Evolutionary conservation across 1,140 invertebrate species (phyloP).

Genomic region (Papilio glaucus): DNA sequence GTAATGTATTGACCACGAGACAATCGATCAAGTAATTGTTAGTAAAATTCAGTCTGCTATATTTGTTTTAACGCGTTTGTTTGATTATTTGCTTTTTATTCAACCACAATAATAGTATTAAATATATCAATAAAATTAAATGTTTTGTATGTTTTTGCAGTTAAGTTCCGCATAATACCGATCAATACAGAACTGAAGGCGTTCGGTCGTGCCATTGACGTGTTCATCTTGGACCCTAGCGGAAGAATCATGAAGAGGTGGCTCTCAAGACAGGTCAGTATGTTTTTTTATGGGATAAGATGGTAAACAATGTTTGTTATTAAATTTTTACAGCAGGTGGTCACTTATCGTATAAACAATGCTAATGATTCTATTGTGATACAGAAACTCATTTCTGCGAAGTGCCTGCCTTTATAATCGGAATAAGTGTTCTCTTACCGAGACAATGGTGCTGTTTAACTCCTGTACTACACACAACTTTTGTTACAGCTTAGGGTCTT

Average conservation of each 20-base stretch:
- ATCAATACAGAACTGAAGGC: slow-evolving; percentile 95
- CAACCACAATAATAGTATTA: too few species aligned
- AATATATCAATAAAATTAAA: too few species aligned
- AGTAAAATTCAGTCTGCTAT: too few species aligned
- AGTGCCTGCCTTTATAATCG: slow-evolving; percentile 11
- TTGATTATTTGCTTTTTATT: too few species aligned
- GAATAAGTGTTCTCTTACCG: slow-evolving; percentile 28
- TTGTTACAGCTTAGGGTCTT: background rate
- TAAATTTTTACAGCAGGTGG: background rate
- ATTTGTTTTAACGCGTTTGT: too few species aligned
- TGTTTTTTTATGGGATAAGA: too few species aligned
- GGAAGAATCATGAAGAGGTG: slow-evolving; percentile 94
- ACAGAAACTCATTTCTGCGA: background rate
- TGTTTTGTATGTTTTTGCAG: too few species aligned
- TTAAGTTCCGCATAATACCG: slow-evolving; percentile 94
- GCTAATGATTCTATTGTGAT: background rate
- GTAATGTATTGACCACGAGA: too few species aligned
- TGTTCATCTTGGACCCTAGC: slow-evolving; percentile 94
- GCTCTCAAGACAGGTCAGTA: slow-evolving; percentile 94
- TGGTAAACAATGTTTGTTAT: too few species aligned
- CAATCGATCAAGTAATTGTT: too few species aligned
- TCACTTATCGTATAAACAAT: background rate
- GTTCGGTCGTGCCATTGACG: slow-evolving; percentile 94
- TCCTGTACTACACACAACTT: too few species aligned
- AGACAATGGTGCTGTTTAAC: background rate